Conservation (phyloP, 1,140 invertebrate genomes). For the Drosophila oshimai region DNA sequence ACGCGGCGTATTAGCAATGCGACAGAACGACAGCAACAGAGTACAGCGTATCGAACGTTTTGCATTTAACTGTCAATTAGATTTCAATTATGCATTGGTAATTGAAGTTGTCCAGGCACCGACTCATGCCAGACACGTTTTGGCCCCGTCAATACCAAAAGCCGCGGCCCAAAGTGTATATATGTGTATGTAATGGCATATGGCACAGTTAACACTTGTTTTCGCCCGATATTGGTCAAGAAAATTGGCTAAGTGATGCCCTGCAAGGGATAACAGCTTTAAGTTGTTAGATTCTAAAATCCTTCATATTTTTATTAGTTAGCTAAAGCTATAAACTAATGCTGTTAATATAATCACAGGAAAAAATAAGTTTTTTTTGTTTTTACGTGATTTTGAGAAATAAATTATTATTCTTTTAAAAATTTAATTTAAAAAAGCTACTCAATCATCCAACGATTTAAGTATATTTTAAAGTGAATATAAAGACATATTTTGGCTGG, state of each 20-base stretch:
- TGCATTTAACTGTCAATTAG: conserved; percentile 78
- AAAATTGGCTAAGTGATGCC: conserved; percentile 2
- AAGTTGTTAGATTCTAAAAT: no score
- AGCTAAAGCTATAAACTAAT: no score
- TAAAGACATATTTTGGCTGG: no score
- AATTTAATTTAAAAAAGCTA: no score
- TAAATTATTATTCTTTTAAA: no score
- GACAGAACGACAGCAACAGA: conserved; percentile 27
- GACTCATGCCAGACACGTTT: conserved; percentile 72
- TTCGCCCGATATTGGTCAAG: conserved; percentile 8
- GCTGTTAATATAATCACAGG: no score
- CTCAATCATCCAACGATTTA: no score
- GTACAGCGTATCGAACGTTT: conserved; percentile 39
- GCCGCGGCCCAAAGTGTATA: conserved; percentile 23
- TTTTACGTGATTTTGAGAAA: no score
- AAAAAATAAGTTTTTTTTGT: no score
- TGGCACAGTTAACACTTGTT: conserved; percentile 60
- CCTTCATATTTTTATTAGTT: no score
- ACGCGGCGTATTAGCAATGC: conserved; percentile 72
- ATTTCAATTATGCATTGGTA: conserved; percentile 79
- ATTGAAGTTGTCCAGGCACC: conserved; percentile 52
- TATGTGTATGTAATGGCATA: no score
- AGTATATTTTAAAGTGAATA: no score
- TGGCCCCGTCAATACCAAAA: conserved; percentile 48
- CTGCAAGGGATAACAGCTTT: not conserved